Percentiles rank a stretch among this genome's conserved stretches.
Conservation (phyloP, 1,140 invertebrate species). For the Glomeris maerens region DNA sequence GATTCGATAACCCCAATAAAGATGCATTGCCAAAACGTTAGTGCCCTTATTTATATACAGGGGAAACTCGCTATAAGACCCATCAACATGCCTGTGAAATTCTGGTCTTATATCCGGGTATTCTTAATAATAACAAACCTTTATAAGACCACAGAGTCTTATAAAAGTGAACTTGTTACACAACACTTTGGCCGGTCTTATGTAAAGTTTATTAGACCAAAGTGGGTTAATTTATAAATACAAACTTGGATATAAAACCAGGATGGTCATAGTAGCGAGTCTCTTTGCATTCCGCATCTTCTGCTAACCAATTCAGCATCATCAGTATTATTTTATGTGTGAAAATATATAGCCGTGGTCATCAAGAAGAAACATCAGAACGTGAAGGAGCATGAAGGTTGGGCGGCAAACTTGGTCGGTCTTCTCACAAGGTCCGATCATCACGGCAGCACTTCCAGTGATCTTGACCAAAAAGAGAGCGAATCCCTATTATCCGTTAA, state of each 20-base stretch:
- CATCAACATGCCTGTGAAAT: no score
- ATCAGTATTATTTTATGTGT: neutral
- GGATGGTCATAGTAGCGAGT: no score
- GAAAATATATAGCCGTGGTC: neutral
- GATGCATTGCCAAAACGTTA: constrained; percentile 18
- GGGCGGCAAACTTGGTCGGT: neutral
- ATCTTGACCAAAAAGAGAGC: constrained; percentile 19
- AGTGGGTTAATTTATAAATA: no score
- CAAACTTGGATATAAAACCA: no score
- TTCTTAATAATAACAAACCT: no score
- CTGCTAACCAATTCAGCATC: neutral
- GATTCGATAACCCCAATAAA: constrained; percentile 52
- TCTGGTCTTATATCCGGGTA: neutral
- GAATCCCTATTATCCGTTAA: constrained; percentile 10
- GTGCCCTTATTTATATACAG: no score
- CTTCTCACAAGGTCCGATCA: neutral
- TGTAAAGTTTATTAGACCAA: no score
- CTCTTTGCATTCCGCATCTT: neutral
- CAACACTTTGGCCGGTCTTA: no score
- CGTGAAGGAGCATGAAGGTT: constrained; percentile 4
- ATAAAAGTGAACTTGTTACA: no score
- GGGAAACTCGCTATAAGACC: no score
- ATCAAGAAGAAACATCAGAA: constrained; percentile 3
- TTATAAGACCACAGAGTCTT: no score
- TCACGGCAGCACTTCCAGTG: constrained; percentile 10